Percentiles rank a stretch among this genome's conserved stretches.
These are phyloP conservation scores for Pocota personata DNA, from an alignment of 2,888 invertebrate species.

Conservation along the genomic window DNA sequence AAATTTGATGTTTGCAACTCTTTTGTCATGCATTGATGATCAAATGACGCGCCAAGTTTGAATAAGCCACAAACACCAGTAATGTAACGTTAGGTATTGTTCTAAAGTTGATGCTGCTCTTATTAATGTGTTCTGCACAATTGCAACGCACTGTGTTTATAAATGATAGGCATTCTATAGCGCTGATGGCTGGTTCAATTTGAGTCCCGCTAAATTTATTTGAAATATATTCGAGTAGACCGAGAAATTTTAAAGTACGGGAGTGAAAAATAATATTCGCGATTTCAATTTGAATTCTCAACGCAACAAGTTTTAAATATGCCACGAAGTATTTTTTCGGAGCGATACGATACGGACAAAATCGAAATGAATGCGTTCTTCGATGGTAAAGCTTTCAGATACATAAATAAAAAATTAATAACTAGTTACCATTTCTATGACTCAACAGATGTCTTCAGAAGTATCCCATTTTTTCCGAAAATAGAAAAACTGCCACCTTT, in stretches of 20 bases:
- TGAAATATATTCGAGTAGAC: conserved; percentile 12
- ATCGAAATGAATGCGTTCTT: conserved; percentile 76
- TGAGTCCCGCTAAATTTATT: too few species aligned
- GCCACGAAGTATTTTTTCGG: conserved; percentile 78
- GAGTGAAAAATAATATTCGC: background rate
- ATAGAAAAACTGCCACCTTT: conserved; percentile 75
- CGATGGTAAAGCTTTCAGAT: conserved; percentile 74
- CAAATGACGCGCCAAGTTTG: too few species aligned
- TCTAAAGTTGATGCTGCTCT: too few species aligned
- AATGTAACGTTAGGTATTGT: too few species aligned
- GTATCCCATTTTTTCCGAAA: conserved; percentile 76
- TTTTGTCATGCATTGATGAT: too few species aligned
- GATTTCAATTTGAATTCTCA: conserved; percentile 16
- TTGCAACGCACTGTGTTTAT: too few species aligned
- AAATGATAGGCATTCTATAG: too few species aligned
- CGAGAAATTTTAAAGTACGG: background rate
- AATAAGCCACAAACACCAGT: too few species aligned
- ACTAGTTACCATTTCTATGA: background rate
- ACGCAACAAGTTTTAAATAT: conserved; percentile 71
- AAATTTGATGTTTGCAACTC: too few species aligned
- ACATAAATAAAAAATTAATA: too few species aligned
- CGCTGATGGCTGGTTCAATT: too few species aligned
- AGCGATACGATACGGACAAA: conserved; percentile 76
- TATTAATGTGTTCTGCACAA: too few species aligned
- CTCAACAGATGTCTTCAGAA: conserved; percentile 76